Percentiles rank a stretch among this genome's conserved stretches.
phyloP scores from a whole-genome alignment of 2,888 invertebrate species.

The Metacarcinus magister region DNA sequence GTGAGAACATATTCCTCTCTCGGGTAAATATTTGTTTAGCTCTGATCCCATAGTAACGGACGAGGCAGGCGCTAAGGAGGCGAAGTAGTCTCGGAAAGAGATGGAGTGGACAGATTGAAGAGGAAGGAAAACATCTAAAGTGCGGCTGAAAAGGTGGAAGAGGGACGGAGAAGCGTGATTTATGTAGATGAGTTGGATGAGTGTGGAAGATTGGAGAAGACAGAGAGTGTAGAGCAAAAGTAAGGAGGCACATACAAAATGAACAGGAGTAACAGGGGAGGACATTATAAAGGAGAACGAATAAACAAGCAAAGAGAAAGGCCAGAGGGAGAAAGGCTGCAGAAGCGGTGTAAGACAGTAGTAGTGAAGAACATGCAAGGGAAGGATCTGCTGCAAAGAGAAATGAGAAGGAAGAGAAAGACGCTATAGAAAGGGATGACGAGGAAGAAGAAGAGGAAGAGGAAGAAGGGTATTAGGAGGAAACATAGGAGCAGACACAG shows the following conservation, averaged over 20 bases:
- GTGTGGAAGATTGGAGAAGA: not conserved
- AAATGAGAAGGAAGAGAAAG: not conserved
- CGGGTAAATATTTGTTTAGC: not conserved
- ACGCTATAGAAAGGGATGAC: not conserved
- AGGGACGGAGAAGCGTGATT: not conserved
- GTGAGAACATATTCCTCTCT: not conserved
- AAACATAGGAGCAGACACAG: not conserved
- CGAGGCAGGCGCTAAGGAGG: not conserved
- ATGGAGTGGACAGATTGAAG: not conserved
- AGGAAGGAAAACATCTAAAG: not conserved
- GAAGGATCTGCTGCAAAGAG: not conserved
- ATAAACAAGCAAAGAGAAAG: not conserved
- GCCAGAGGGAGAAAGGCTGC: not conserved
- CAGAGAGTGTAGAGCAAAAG: not conserved
- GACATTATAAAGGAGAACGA: not conserved
- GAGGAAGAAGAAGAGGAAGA: not conserved
- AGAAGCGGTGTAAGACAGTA: not conserved
- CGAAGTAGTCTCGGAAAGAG: constrained; percentile 11
- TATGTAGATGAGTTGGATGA: not conserved
- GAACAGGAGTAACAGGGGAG: not conserved
- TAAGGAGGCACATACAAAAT: not conserved
- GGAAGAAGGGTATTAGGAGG: no score
- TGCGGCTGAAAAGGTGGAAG: not conserved
- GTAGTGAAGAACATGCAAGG: not conserved
- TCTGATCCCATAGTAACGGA: not conserved